Evolutionary conservation across 2,888 invertebrate genomes (phyloP), one percentile per base, ranked within the genome.

Genomic region (Phengaris alcon): DNA sequence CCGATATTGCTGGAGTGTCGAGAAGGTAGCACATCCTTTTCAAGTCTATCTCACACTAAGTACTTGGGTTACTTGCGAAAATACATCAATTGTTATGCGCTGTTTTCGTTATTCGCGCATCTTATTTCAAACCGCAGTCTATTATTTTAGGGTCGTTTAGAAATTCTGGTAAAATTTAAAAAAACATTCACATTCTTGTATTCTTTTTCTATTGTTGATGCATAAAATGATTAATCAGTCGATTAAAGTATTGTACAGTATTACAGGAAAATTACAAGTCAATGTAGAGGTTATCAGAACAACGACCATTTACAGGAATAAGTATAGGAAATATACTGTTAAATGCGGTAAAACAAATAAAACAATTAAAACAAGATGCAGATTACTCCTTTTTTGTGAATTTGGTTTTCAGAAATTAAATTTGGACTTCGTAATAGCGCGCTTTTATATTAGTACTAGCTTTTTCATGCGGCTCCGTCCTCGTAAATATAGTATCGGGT

Each of bases 1-100:
- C 90, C 89, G 85, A 82, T 86, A 88, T 88, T 86, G 86, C 86
- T 82, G 79, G 22, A 51, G 48, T 70, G 22, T 7, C 8, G 35
- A 15, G 22, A 59, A 46, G 68, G 68, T 12, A 6, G 3, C 10
- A n/a, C 48, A 69, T 48, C 46, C 69, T 69, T 69, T 69, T 35
- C 64, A 44, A 64, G 15, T 10, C 59, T 10, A 8, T n/a, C 54
- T 59, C 12, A 64, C 59, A 59, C 59, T 10, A n/a, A 57, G 57
- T 64, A 64, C 64, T 64, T 35, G 13, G 44, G 64, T 64, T 64
- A 44, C 64, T 64, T 35, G 35, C 35, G 44, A 64, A 64, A 64
- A 64, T 64, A 12, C 44, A 10, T 6, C 48, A 48, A 48, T 59
- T 54, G 9, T 55, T 64, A 6, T 64, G 35, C 64, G 6, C 13